A percentile compares a stretch with the other conserved stretches of the same genome.
Evolutionary conservation across 2,113 vertebrate species (phyloP).

Genomic region (Erythrolamprus reginae): DNA sequence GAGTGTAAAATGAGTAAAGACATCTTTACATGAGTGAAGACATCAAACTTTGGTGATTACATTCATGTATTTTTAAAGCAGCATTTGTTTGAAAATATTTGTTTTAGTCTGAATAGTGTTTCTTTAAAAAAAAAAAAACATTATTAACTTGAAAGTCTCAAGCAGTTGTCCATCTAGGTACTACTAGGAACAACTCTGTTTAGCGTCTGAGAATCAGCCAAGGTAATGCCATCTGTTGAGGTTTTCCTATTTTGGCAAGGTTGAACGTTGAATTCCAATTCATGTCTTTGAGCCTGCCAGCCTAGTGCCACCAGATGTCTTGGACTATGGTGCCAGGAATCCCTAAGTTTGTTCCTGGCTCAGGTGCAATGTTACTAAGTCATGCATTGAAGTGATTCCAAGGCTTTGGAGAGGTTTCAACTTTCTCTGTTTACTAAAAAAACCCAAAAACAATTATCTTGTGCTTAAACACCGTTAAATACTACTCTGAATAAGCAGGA

Average conservation of each 20-base stretch:
- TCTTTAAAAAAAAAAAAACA: too few species aligned
- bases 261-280: background rate
- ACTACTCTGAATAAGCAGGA: background rate
- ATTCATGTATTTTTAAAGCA: background rate
- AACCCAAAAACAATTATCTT: background rate
- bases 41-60: background rate
- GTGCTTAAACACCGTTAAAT: background rate
- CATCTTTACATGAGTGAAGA: background rate
- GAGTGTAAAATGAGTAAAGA: too few species aligned
- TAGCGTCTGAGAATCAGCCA: background rate
- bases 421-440: background rate
- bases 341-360: background rate
- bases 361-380: background rate
- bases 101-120: background rate
- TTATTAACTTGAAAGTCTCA: background rate
- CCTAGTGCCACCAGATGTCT: background rate
- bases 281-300: background rate
- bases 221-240: background rate
- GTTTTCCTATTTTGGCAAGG: background rate
- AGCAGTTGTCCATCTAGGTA: background rate
- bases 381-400: background rate
- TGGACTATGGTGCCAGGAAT: background rate
- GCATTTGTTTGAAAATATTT: background rate
- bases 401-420: background rate
- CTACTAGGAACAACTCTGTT: background rate